These are phyloP conservation scores for Drosophila cracens DNA, from an alignment of 2,888 invertebrate genomes.

Conservation along the genomic window DNA sequence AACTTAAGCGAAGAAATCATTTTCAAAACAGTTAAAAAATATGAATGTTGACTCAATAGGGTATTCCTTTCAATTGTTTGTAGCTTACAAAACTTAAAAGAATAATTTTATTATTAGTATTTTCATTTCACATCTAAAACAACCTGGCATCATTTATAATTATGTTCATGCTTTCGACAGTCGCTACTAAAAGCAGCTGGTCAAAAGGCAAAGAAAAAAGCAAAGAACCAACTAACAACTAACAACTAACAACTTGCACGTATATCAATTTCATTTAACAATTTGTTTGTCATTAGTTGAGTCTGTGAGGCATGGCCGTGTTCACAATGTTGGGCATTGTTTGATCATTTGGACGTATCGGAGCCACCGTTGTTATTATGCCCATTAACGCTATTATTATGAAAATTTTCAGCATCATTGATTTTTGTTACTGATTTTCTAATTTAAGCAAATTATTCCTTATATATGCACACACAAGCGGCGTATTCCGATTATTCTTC, in stretches of 20 bases:
- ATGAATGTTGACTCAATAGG: neutral
- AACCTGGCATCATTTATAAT: neutral
- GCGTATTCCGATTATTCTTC: conserved; percentile 1
- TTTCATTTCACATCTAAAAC: neutral
- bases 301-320: conserved; percentile 37
- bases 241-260: conserved; percentile 15
- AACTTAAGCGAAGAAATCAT: neutral
- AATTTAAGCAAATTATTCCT: conserved; percentile 79
- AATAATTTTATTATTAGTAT: neutral
- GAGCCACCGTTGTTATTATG: conserved; percentile 69
- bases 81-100: neutral
- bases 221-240: neutral
- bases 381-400: conserved; percentile 78
- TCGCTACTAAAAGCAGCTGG: conserved; percentile 2
- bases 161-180: neutral
- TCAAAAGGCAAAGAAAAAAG: neutral
- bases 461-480: conserved; percentile 1
- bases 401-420: conserved; percentile 82
- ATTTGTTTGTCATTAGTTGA: conserved; percentile 71
- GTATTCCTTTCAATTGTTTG: neutral
- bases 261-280: conserved; percentile 68
- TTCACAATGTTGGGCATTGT: conserved; percentile 55
- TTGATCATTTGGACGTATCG: conserved; percentile 28
- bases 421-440: conserved; percentile 80
- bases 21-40: neutral